These are phyloP conservation scores for Furnarius figulus DNA, from an alignment of 2,113 vertebrate genomes.

Conservation along the genomic window DNA sequence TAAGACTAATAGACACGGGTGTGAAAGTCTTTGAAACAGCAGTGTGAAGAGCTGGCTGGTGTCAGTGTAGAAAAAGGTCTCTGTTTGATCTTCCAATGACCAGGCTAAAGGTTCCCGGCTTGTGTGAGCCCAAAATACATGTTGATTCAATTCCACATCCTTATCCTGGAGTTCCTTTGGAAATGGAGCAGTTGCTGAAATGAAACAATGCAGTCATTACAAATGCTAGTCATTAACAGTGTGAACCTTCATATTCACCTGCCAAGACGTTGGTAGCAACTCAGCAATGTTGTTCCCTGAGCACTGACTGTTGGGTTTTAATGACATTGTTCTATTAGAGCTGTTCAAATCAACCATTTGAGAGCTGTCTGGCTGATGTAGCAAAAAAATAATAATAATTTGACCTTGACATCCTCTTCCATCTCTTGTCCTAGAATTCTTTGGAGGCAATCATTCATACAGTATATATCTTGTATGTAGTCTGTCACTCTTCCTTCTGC, in stretches of 20 bases:
- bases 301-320: neutral
- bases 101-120: neutral
- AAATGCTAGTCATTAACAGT: neutral
- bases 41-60: neutral
- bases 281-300: constrained; percentile 11
- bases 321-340: constrained; percentile 15
- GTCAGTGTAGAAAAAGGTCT: neutral
- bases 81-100: neutral
- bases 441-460: neutral
- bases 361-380: neutral
- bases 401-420: neutral
- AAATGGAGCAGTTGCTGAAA: neutral
- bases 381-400: neutral
- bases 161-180: neutral
- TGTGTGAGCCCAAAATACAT: neutral
- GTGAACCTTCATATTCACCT: constrained; percentile 35
- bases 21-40: neutral
- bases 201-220: constrained; percentile 11
- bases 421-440: neutral
- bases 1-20: neutral
- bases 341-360: constrained; percentile 22
- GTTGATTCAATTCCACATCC: neutral
- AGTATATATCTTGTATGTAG: neutral
- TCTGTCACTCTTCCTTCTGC: neutral
- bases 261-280: neutral